Evolutionary conservation across 2,888 invertebrate species (phyloP).

Genomic region (Drosophila recens): DNA sequence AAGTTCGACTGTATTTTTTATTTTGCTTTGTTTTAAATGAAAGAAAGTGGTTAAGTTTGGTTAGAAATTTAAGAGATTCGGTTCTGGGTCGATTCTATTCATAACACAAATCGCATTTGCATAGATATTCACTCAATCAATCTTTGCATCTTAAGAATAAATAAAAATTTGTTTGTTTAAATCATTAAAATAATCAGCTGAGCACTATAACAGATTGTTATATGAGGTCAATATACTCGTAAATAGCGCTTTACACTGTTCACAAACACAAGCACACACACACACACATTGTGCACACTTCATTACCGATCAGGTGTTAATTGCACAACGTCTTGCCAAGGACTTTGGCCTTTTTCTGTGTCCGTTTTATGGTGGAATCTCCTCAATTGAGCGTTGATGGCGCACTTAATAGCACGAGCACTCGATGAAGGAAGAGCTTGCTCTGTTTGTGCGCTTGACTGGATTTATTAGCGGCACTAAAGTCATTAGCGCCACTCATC

Average conservation of each 20-base stretch:
- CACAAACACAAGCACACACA: background rate
- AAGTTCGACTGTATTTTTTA: no score
- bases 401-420: slow-evolving; percentile 64
- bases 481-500: slow-evolving; percentile 78
- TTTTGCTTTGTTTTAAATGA: background rate
- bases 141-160: background rate
- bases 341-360: slow-evolving; percentile 41
- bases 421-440: slow-evolving; percentile 52
- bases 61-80: background rate
- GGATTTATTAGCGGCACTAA: slow-evolving; percentile 82
- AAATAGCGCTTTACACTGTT: background rate
- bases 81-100: background rate
- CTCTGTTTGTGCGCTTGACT: slow-evolving; percentile 60
- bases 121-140: background rate
- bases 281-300: slow-evolving; percentile 36
- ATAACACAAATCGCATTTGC: background rate
- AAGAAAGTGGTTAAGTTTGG: background rate
- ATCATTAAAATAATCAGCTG: background rate
- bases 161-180: background rate
- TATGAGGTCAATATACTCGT: slow-evolving; percentile 27
- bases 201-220: background rate
- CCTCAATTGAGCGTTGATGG: slow-evolving; percentile 68
- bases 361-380: slow-evolving; percentile 63
- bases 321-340: slow-evolving; percentile 50
- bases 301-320: slow-evolving; percentile 73